phyloP scores from a whole-genome alignment of 2,888 invertebrate species.

The Synanthedon vespiformis region DNA sequence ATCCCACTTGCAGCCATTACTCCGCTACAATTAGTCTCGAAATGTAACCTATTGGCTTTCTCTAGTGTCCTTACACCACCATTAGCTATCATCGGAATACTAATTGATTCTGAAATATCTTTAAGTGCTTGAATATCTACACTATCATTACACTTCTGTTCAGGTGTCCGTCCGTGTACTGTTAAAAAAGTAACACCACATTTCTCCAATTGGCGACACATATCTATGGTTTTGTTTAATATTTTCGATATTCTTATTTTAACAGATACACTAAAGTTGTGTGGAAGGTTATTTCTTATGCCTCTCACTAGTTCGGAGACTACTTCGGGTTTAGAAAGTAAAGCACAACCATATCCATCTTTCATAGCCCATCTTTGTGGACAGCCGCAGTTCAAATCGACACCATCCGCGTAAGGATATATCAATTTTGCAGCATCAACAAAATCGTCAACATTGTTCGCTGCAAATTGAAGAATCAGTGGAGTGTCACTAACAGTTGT shows the following conservation, averaged over 20 bases:
- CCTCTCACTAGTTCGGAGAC: conserved; percentile 84
- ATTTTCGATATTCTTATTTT: conserved; percentile 89
- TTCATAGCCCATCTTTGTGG: conserved; percentile 96
- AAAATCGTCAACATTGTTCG: conserved; percentile 86
- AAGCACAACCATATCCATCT: conserved; percentile 88
- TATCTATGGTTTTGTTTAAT: conserved; percentile 76
- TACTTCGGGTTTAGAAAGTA: conserved; percentile 85
- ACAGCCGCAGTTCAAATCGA: conserved; percentile 97
- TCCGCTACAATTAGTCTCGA: conserved; percentile 80
- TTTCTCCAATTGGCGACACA: conserved; percentile 84
- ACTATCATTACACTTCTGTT: conserved; percentile 80
- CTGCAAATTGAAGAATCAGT: conserved; percentile 94
- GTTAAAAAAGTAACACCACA: conserved; percentile 91
- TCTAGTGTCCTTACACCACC: conserved; percentile 84
- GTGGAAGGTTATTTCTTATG: conserved; percentile 78
- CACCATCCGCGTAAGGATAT: conserved; percentile 87
- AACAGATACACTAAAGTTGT: conserved; percentile 87
- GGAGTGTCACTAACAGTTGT: conserved; percentile 84
- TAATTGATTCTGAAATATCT: conserved; percentile 77
- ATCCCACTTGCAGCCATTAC: conserved; percentile 95
- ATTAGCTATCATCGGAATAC: conserved; percentile 91
- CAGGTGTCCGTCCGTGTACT: conserved; percentile 91
- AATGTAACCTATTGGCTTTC: conserved; percentile 78
- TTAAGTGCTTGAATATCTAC: conserved; percentile 79
- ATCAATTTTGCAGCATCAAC: conserved; percentile 87